A percentile compares a stretch with the other conserved stretches of the same genome.
Evolutionary conservation across 2,113 vertebrate genomes (phyloP).

Genomic region (Alaudala cheleensis): DNA sequence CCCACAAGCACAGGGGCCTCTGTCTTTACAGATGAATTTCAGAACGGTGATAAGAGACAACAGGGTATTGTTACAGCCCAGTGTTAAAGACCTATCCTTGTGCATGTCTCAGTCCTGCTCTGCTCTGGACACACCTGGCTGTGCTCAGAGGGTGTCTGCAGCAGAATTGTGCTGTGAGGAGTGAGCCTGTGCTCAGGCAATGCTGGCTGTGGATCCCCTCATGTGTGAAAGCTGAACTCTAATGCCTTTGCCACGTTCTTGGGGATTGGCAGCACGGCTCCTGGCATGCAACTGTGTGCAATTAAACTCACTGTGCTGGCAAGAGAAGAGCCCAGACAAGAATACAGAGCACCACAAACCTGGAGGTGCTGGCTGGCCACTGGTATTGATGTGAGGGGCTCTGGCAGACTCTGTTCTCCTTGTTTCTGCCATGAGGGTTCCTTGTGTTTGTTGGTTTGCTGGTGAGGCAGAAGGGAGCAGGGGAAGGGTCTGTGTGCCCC

Average conservation of each 20-base stretch:
- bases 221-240: not conserved
- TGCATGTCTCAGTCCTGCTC: not conserved
- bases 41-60: not conserved
- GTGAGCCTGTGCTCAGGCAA: not conserved
- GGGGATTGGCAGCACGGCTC: not conserved
- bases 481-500: not conserved
- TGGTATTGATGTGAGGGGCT: not conserved
- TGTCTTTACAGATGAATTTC: slow-evolving; percentile 17
- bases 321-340: not conserved
- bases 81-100: not conserved
- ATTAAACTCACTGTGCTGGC: not conserved
- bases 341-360: not conserved
- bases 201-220: not conserved
- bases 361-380: not conserved
- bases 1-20: not conserved
- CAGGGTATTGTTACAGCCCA: not conserved
- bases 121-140: not conserved
- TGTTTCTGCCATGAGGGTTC: not conserved
- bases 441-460: not conserved
- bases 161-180: not conserved
- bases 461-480: not conserved
- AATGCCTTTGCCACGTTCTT: not conserved
- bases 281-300: not conserved
- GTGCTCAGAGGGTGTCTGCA: not conserved
- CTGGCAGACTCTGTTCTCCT: not conserved